Evolutionary conservation across 2,113 vertebrate genomes (phyloP).

Genomic region (Blennius ocellaris): DNA sequence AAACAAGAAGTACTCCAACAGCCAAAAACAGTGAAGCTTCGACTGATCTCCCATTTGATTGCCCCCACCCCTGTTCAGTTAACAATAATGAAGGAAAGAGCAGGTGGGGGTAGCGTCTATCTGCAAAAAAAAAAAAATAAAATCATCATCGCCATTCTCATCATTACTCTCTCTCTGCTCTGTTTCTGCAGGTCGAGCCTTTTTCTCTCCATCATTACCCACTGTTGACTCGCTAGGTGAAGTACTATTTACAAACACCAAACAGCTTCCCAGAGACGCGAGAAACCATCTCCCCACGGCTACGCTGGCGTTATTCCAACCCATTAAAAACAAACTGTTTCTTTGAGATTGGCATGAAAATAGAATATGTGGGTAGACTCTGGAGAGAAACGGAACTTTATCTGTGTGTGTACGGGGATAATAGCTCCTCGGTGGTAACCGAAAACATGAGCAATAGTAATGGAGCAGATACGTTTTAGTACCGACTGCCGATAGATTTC

Average conservation of each 20-base stretch:
- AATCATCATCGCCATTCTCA: slow-evolving; percentile 29
- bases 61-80: slow-evolving; percentile 12
- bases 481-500: slow-evolving; percentile 55
- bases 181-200: slow-evolving; percentile 16
- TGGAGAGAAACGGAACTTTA: slow-evolving; percentile 40
- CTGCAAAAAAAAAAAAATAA: slow-evolving; percentile 7
- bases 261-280: slow-evolving; percentile 44
- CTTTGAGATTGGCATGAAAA: slow-evolving; percentile 43
- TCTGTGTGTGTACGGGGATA: slow-evolving; percentile 39
- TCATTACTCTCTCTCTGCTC: slow-evolving; percentile 38
- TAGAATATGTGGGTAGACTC: slow-evolving; percentile 38
- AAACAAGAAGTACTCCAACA: slow-evolving; percentile 13
- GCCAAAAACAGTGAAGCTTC: slow-evolving; percentile 8
- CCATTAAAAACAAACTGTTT: slow-evolving; percentile 60
- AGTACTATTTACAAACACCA: slow-evolving; percentile 62
- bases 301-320: slow-evolving; percentile 51
- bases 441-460: slow-evolving; percentile 38
- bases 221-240: slow-evolving; percentile 61
- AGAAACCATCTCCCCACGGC: slow-evolving; percentile 43
- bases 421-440: slow-evolving; percentile 49
- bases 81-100: slow-evolving; percentile 12
- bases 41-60: slow-evolving; percentile 28
- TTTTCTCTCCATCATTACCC: slow-evolving; percentile 56
- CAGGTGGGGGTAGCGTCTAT: slow-evolving; percentile 9
- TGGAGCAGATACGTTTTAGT: slow-evolving; percentile 49